Percentiles rank a stretch among this genome's conserved stretches.
Evolutionary conservation across 53 echinoderm and acorn worm species (phyloP).

Genomic region (Holothuria leucospilota): DNA sequence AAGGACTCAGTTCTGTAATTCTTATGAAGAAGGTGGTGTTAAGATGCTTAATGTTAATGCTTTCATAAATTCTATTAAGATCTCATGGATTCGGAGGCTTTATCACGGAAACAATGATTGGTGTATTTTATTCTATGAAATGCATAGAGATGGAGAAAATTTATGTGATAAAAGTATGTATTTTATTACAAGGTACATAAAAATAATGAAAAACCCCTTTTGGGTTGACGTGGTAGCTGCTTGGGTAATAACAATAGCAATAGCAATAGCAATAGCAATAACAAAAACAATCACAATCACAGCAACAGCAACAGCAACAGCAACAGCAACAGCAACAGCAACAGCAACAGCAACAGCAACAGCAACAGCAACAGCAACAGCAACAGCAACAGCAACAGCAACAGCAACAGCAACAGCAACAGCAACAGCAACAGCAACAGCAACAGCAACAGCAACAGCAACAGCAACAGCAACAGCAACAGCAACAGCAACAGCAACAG

Average conservation of each 20-base stretch:
- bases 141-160: too few relatives aligned
- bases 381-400: not conserved
- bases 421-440: not conserved
- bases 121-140: too few relatives aligned
- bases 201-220: too few relatives aligned
- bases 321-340: not conserved
- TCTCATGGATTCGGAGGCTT: too few relatives aligned
- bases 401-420: not conserved
- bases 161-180: too few relatives aligned
- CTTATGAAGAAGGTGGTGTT: too few relatives aligned
- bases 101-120: too few relatives aligned
- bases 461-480: not conserved
- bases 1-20: too few relatives aligned
- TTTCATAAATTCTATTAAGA: too few relatives aligned
- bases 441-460: not conserved
- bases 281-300: conserved; percentile 1
- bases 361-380: not conserved
- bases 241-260: not conserved
- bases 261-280: conserved; percentile 2
- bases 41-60: too few relatives aligned
- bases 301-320: not conserved
- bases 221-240: too few relatives aligned
- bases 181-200: too few relatives aligned
- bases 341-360: not conserved
- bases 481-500: not conserved